A percentile compares a stretch with the other conserved stretches of the same genome.
phyloP scores from a whole-genome alignment of 2,797 vertebrate genomes.

The Saxicola maurus region DNA sequence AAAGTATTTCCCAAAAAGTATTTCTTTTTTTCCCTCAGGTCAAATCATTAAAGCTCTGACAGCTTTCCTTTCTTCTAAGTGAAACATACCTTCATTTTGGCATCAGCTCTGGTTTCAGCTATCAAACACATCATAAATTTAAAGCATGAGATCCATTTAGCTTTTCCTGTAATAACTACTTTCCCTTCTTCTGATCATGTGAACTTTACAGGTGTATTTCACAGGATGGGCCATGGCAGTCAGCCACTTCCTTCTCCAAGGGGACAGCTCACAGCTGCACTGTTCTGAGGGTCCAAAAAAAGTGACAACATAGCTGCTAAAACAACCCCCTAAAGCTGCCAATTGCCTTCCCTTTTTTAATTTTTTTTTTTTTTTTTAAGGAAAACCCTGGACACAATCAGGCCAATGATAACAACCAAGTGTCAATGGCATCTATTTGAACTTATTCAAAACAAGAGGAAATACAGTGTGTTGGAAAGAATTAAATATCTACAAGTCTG shows the following conservation, averaged over 20 bases:
- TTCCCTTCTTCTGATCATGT: not conserved
- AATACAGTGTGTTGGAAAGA: not conserved
- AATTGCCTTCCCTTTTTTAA: not conserved
- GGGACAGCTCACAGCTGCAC: not conserved
- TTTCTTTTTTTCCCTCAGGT: not conserved
- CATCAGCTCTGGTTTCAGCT: not conserved
- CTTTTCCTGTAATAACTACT: conserved; percentile 12
- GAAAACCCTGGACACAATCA: not conserved
- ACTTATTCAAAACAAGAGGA: not conserved
- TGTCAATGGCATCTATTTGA: not conserved
- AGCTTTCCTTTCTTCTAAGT: not conserved
- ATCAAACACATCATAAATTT: conserved; percentile 24
- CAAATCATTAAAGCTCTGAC: conserved; percentile 12
- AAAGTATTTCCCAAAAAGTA: not conserved
- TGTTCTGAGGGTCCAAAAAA: not conserved
- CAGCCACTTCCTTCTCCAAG: not conserved
- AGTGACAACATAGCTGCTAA: not conserved
- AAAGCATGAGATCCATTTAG: conserved; percentile 8
- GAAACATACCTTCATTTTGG: conserved; percentile 24
- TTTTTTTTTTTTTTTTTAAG: not conserved
- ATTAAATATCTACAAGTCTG: not conserved
- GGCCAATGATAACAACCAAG: not conserved
- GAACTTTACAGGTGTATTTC: not conserved
- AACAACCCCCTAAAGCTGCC: not conserved
- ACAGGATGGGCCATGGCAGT: not conserved